These are phyloP conservation scores for Tryphoninae sp. DNA, from an alignment of 2,888 invertebrate genomes.

Conservation along the genomic window DNA sequence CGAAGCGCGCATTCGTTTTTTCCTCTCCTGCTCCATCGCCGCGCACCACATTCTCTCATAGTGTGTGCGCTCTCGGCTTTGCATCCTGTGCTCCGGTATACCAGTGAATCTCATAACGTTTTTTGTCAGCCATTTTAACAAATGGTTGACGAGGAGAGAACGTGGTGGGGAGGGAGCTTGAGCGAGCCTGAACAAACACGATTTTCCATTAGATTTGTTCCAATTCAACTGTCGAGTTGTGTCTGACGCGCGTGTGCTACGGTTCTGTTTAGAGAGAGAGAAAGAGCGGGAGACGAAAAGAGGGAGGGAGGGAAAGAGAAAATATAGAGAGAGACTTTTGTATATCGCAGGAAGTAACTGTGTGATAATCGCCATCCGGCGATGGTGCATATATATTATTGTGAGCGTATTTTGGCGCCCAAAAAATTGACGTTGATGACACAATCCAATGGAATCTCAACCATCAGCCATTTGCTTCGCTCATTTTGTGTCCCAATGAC, in stretches of 20 bases:
- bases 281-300: constrained; percentile 43
- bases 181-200: constrained; percentile 42
- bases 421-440: neutral
- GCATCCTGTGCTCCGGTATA: constrained; percentile 56
- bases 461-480: neutral
- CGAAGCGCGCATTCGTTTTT: neutral
- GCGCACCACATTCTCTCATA: constrained; percentile 13
- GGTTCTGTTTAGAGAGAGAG: constrained; percentile 55
- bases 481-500: neutral
- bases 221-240: constrained; percentile 60
- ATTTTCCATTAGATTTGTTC: constrained; percentile 55
- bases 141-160: constrained; percentile 50
- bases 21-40: neutral
- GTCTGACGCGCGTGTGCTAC: constrained; percentile 65
- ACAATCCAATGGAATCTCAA: neutral
- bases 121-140: constrained; percentile 57
- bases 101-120: constrained; percentile 53
- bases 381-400: constrained; percentile 1
- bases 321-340: neutral
- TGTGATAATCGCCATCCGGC: constrained; percentile 29
- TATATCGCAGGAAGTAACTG: neutral
- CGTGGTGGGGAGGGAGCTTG: constrained; percentile 38
- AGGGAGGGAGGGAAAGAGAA: neutral
- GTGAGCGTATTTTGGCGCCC: neutral
- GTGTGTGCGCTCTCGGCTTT: constrained; percentile 37